phyloP scores from a whole-genome alignment of 30 jellyfish, hydroid and myxozoan genomes.

The Aurelia sp. region DNA sequence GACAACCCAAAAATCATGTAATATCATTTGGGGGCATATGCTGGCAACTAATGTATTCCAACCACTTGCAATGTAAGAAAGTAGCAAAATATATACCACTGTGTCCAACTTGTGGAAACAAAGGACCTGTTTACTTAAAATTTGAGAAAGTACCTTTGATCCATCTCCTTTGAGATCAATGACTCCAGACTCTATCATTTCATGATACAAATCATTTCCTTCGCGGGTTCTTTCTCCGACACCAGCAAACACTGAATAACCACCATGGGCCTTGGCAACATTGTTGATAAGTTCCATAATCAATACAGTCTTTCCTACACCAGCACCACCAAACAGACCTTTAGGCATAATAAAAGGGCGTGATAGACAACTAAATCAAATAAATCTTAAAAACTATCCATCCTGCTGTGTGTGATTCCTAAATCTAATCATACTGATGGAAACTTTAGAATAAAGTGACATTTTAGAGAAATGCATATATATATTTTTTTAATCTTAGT shows the following conservation, averaged over 20 bases:
- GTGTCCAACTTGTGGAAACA: neutral
- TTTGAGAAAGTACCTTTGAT: conserved; percentile 75
- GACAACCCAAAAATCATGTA: conserved; percentile 54
- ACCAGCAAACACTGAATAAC: conserved; percentile 99
- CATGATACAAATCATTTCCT: conserved; percentile 99
- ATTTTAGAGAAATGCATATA: no score
- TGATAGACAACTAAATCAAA: no score
- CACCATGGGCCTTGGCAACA: conserved; percentile 99
- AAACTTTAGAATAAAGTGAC: no score
- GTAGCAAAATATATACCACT: no score
- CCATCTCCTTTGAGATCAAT: conserved; percentile 93
- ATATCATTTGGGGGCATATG: conserved; percentile 47
- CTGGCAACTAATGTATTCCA: neutral
- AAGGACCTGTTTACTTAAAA: neutral
- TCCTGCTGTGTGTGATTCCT: no score
- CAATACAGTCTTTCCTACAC: conserved; percentile 99
- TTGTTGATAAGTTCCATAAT: conserved; percentile 99
- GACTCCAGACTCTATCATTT: conserved; percentile 98
- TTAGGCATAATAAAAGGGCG: neutral
- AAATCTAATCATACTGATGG: no score
- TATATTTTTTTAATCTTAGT: no score
- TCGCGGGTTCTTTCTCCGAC: conserved; percentile 99
- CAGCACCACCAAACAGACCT: conserved; percentile 99
- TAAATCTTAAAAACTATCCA: no score
- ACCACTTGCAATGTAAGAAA: no score